Percentiles rank a stretch among this genome's conserved stretches.
Evolutionary conservation across 2,113 vertebrate genomes (phyloP).

Genomic region (Xiphorhynchus elegans): DNA sequence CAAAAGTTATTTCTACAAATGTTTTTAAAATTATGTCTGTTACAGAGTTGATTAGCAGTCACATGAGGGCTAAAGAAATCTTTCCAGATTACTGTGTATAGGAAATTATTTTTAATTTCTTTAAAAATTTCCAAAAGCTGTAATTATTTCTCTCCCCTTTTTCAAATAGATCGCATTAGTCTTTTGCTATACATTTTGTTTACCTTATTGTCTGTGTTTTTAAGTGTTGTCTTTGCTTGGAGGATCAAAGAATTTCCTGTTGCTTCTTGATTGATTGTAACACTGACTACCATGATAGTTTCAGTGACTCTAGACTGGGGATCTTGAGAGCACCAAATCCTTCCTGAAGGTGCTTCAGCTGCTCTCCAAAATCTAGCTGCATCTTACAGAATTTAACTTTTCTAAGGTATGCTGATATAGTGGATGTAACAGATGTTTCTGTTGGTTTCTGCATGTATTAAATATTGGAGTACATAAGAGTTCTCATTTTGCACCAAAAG

Average conservation of each 20-base stretch:
- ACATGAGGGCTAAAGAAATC: background rate
- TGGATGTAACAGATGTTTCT: background rate
- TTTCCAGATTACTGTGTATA: background rate
- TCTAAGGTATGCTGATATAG: background rate
- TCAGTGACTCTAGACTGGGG: background rate
- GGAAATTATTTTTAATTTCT: background rate
- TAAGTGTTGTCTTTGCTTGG: background rate
- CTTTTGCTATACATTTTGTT: background rate
- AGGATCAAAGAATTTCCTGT: background rate
- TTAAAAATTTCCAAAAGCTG: background rate
- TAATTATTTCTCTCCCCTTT: background rate
- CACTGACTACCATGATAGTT: background rate
- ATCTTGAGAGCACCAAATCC: background rate
- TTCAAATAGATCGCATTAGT: background rate
- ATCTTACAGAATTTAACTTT: background rate
- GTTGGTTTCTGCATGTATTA: background rate
- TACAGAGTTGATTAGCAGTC: background rate
- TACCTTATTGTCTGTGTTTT: background rate
- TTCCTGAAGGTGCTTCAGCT: background rate
- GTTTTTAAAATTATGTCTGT: background rate
- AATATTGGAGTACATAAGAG: background rate
- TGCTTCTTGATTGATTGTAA: background rate
- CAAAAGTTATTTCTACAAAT: background rate
- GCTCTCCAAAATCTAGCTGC: background rate
- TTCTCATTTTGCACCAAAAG: background rate